Conservation (phyloP, 2,797 vertebrate species). For the Malurus splendens region DNA sequence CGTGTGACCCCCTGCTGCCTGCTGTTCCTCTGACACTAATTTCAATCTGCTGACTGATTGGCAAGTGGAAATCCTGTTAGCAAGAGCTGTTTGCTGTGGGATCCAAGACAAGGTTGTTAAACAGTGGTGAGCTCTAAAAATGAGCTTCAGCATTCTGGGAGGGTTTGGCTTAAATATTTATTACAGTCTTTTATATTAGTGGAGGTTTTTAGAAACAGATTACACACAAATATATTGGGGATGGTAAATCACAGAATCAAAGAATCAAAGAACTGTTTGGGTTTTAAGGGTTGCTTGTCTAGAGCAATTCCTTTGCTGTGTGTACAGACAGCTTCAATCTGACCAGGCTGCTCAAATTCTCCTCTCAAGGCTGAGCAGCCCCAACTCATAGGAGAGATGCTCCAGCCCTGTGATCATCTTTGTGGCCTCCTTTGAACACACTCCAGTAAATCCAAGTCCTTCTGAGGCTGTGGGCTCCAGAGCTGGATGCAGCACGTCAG, state of each 20-base stretch:
- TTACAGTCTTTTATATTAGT: not conserved
- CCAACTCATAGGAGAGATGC: not conserved
- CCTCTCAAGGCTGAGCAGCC: not conserved
- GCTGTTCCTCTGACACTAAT: conserved; percentile 13
- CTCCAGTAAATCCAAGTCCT: not conserved
- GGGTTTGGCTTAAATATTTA: not conserved
- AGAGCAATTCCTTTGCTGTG: not conserved
- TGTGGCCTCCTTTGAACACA: not conserved
- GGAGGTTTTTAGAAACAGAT: not conserved
- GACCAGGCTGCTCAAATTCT: not conserved
- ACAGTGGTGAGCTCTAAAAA: not conserved
- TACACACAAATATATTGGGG: not conserved
- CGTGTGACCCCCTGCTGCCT: not conserved
- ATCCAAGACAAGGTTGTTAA: not conserved
- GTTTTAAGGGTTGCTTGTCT: not conserved
- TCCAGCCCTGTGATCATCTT: not conserved
- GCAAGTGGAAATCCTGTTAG: not conserved
- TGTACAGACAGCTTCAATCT: rapidly evolving
- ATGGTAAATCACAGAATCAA: not conserved
- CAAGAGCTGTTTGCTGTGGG: not conserved
- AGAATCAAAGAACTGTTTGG: not conserved
- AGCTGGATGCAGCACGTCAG: not conserved
- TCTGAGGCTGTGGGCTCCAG: not conserved
- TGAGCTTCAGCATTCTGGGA: not conserved
- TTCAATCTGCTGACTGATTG: conserved; percentile 22